Evolutionary conservation across 2,888 invertebrate species (phyloP).

Genomic region (Aphodius sticticus): DNA sequence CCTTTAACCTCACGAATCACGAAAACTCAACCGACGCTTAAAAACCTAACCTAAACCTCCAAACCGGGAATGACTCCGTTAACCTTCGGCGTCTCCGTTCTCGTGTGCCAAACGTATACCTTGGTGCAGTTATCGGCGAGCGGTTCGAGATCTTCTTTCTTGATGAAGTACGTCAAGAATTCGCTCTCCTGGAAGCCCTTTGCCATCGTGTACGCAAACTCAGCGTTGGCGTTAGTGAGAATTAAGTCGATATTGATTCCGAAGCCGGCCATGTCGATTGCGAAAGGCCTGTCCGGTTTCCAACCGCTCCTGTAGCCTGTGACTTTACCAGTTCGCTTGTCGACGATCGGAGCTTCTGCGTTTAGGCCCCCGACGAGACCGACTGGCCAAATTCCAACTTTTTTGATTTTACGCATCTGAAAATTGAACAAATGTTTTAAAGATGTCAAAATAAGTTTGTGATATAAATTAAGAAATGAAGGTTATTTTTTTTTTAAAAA

Average conservation of each 20-base stretch:
- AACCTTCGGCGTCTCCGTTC: conserved; percentile 88
- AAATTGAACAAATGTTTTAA: conserved; percentile 49
- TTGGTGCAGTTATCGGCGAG: conserved; percentile 90
- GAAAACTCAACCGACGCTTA: background rate
- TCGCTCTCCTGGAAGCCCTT: conserved; percentile 91
- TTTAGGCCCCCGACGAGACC: conserved; percentile 94
- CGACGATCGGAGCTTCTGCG: conserved; percentile 88
- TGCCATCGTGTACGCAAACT: conserved; percentile 84
- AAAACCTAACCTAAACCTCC: conserved; percentile 48
- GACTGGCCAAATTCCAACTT: conserved; percentile 94
- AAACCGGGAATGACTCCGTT: conserved; percentile 68
- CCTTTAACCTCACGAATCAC: background rate
- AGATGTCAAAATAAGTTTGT: no score
- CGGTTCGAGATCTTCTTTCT: conserved; percentile 84
- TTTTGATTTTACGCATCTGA: conserved; percentile 81
- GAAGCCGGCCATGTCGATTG: conserved; percentile 98
- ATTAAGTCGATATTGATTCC: conserved; percentile 83
- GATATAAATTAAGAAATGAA: no score
- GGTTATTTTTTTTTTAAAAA: no score
- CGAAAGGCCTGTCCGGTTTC: conserved; percentile 91
- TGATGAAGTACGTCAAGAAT: conserved; percentile 77
- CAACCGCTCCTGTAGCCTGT: conserved; percentile 78
- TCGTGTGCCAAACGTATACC: conserved; percentile 98
- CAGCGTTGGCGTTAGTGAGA: conserved; percentile 73
- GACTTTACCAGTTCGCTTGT: conserved; percentile 67